phyloP scores from a whole-genome alignment of 2,888 invertebrate species.

The Sinelater perroti region DNA sequence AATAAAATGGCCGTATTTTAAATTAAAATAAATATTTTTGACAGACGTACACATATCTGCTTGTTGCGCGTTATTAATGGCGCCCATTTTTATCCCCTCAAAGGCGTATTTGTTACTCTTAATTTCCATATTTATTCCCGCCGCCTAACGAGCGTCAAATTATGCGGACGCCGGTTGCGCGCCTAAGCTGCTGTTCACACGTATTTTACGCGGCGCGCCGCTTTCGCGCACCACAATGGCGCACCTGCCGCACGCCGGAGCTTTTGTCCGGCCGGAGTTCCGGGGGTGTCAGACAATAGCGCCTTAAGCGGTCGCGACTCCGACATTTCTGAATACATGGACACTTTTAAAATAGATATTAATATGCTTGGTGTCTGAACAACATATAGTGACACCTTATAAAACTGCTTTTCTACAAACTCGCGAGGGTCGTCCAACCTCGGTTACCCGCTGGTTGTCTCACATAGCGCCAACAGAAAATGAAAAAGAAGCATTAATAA shows the following conservation, averaged over 20 bases:
- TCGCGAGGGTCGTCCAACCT: too few species aligned
- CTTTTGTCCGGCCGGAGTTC: background rate
- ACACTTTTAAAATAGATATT: too few species aligned
- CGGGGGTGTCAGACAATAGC: background rate
- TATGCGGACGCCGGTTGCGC: conserved; percentile 10
- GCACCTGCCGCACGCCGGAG: conserved; percentile 10
- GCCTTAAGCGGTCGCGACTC: too few species aligned
- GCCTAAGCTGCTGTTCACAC: conserved; percentile 23
- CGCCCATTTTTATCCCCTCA: conserved; percentile 22
- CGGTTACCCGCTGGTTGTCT: too few species aligned
- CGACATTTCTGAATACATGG: too few species aligned
- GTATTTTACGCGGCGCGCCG: conserved; percentile 3
- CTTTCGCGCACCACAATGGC: conserved; percentile 8
- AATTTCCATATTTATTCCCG: conserved; percentile 20
- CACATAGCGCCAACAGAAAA: too few species aligned
- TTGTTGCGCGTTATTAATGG: conserved; percentile 35
- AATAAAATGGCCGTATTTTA: conserved; percentile 46
- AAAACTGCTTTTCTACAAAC: too few species aligned
- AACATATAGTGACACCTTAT: too few species aligned
- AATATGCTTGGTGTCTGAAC: too few species aligned
- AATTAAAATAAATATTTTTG: conserved; percentile 47
- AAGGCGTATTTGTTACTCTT: conserved; percentile 27
- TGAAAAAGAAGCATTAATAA: too few species aligned
- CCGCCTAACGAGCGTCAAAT: conserved; percentile 23
- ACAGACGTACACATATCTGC: conserved; percentile 41